Evolutionary conservation across 2,113 vertebrate species (phyloP), one percentile per base, ranked within the genome.

Genomic region (Alligator sinensis): DNA sequence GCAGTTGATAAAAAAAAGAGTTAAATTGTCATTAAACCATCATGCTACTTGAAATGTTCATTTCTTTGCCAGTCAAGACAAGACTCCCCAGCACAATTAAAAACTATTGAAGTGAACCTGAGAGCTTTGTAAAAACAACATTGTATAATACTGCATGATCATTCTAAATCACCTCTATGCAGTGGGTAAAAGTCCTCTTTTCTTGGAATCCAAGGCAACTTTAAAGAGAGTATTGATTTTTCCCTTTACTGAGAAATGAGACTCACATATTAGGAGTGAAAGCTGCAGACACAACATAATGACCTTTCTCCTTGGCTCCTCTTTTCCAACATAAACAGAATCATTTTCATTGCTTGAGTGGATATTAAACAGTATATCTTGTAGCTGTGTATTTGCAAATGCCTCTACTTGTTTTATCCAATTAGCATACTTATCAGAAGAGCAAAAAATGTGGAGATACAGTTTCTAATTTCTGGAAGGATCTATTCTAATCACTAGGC

Each of bases 181-280:
- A 91, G 80, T 72, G 54, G 38, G 75, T 93, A 96, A 97, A 97
- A 96, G 61, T 90, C 95, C 95, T 94, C 79, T 96, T 86, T 89
- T 94, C 94, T 97, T 90, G 91, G 85, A 97, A 96, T 97, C 91
- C 91, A 94, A 92, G 95, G 91, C 83, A 97, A 95, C 93, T 95
- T 95, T 96, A 95, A 97, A 97, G 95, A 77, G 74, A 95, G 92
- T 98, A 98, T 98, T 97, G 97, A 98, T 98, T 98, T 47, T 98
- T 97, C 88, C 87, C 80, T 96, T 96, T 96, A 92, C 96, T 97
- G 97, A 96, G 92, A 97, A 98, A 97, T 96, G 95, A 96, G 95
- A 96, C 88, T 96, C 93, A 94, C 96, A 93, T 97, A 97, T 97
- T 96, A 97, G 80, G 68, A 97, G 81, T 0, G 87, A 98, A 94